These are phyloP conservation scores for Leucozona laternaria DNA, from an alignment of 2,888 invertebrate species.

Conservation along the genomic window DNA sequence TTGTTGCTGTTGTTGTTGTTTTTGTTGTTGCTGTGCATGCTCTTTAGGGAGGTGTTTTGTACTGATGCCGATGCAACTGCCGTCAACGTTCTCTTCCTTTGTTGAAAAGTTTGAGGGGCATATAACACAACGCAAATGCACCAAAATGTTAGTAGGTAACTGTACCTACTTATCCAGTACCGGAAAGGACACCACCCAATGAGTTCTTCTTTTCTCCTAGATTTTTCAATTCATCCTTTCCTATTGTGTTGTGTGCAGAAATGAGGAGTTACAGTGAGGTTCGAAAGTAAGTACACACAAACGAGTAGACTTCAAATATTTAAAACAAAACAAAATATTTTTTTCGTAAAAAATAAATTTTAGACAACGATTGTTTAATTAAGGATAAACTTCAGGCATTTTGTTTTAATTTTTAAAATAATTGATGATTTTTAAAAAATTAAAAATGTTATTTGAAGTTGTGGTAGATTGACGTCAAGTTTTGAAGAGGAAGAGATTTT, in stretches of 20 bases:
- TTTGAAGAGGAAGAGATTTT: too few species aligned
- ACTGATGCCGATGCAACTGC: background rate
- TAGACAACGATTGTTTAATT: too few species aligned
- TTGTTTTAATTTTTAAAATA: too few species aligned
- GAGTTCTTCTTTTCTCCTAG: background rate
- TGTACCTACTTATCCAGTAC: slow-evolving; percentile 20
- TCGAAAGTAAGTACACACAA: background rate
- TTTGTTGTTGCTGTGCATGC: background rate
- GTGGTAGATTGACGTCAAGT: too few species aligned
- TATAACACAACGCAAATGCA: slow-evolving; percentile 41
- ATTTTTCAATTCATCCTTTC: slow-evolving; percentile 5
- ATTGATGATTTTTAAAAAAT: too few species aligned
- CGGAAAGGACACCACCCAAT: slow-evolving; percentile 29
- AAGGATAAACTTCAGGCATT: too few species aligned
- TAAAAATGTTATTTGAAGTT: too few species aligned
- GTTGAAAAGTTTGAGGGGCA: slow-evolving; percentile 30
- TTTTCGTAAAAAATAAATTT: too few species aligned
- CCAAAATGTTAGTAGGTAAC: slow-evolving; percentile 25
- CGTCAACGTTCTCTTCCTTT: slow-evolving; percentile 15
- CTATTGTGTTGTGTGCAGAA: background rate
- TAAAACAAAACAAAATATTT: too few species aligned
- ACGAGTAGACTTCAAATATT: background rate
- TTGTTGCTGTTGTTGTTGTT: background rate
- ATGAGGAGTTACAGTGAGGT: background rate
- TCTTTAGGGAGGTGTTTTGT: slow-evolving; percentile 20